Base-by-base conservation (phyloP, 2,797 vertebrate genomes). In the Sciurus vulgaris region DNA sequence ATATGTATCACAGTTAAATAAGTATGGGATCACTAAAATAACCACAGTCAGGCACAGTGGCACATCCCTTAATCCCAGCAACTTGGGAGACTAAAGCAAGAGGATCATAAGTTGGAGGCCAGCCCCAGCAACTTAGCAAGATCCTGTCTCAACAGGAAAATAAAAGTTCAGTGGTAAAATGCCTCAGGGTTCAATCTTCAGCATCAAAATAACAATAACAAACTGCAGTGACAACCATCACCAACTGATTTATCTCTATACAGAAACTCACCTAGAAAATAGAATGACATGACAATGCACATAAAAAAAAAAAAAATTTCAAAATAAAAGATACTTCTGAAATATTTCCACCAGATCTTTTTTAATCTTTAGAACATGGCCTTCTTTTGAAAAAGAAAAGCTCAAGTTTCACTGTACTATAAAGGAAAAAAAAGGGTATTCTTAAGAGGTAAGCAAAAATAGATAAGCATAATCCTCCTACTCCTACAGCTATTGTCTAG, bases 381-480 rank as follows among this genome's bases (percentile, higher is more conserved):
- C 95, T 84, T n/a, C 67, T 94, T 95, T 83, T 51, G 51, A 93
- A 35, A 95, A 95, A 38, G 28, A 65, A 22, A 76, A 63, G 14
- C 70, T 77, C 91, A 79, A 85, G 33, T 1, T 15, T 28, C 41
- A 83, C 11, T 73, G 47, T 26, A 47, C 72, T 91, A 56, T 91
- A 35, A 94, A 95, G 47, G 28, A 65, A 22, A 76, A 70, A 49
- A 14, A 18, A 56, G 20, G 20, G 38, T 59, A 22, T n/a, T n/a
- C 49, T 69, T 11, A 61, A 56, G 33, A 86, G 28, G n/a, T 26
- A 85, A 91, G 38, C 18, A 87, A 88, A 86, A 69, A 63, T 49
- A 59, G 90, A 12, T 63, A 17, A 63, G 33, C 44, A 81, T 63
- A 74, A 61, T 3, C 56, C 9, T 30, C 26, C 12, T 12, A 70